phyloP scores from a whole-genome alignment of 2,797 vertebrate species.

The Alcedo quadribrachys region DNA sequence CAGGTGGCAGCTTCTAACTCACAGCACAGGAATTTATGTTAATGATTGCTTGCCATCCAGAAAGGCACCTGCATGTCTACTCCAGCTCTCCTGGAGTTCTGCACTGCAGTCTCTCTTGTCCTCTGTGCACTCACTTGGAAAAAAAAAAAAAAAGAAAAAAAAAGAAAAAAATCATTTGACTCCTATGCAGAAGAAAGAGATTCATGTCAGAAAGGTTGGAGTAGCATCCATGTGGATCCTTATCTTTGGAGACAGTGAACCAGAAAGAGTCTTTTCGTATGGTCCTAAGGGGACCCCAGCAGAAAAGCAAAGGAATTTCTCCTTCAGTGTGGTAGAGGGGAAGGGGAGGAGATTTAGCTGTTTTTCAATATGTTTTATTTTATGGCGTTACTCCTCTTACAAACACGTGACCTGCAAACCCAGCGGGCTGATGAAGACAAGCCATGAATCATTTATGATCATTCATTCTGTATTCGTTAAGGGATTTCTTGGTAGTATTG shows the following conservation, averaged over 20 bases:
- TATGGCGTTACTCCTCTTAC: neutral
- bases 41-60: neutral
- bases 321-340: neutral
- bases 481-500: constrained; percentile 49
- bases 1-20: constrained; percentile 34
- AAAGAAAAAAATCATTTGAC: constrained; percentile 24
- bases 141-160: constrained; percentile 19
- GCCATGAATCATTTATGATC: constrained; percentile 71
- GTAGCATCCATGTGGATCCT: neutral
- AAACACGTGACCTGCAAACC: constrained; percentile 13
- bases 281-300: neutral
- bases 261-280: constrained; percentile 17
- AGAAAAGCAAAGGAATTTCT: neutral
- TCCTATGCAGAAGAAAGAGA: constrained; percentile 1
- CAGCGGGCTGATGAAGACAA: constrained; percentile 32
- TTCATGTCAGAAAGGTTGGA: constrained; percentile 37
- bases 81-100: neutral
- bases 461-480: constrained; percentile 60
- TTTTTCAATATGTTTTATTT: constrained; percentile 43
- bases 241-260: constrained; percentile 25
- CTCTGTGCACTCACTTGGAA: constrained; percentile 15
- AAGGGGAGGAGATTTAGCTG: constrained; percentile 36
- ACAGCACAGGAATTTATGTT: constrained; percentile 6
- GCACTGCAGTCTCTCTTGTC: neutral
- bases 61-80: neutral